phyloP scores from a whole-genome alignment of 2,797 vertebrate genomes.

The Chaetophractus vellerosus region DNA sequence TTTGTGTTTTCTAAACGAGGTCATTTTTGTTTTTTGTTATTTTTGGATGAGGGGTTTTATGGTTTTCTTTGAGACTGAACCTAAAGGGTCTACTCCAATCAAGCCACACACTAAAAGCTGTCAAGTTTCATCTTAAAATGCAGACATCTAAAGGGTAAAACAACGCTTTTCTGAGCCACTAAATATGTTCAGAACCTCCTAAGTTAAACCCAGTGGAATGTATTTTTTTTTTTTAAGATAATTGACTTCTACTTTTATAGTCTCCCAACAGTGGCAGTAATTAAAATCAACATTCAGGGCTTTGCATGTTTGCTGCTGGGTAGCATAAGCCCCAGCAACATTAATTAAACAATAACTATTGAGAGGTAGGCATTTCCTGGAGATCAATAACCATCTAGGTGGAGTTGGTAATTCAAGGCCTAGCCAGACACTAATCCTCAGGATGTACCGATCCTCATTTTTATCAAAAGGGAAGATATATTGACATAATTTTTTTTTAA shows the following conservation, averaged over 20 bases:
- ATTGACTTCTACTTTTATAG: constrained; percentile 69
- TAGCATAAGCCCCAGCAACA: constrained; percentile 14
- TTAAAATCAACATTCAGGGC: constrained; percentile 52
- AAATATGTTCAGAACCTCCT: constrained; percentile 51
- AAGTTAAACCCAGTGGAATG: constrained; percentile 55
- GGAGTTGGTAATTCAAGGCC: constrained; percentile 48
- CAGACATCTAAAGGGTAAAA: background rate
- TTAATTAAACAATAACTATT: constrained; percentile 68
- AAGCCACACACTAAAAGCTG: constrained; percentile 49
- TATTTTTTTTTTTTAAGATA: constrained; percentile 71
- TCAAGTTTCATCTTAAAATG: constrained; percentile 62
- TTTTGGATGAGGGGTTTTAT: background rate
- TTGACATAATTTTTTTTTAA: constrained; percentile 37
- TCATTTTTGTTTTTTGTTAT: background rate
- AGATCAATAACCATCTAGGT: constrained; percentile 64
- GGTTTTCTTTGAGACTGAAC: constrained; percentile 60
- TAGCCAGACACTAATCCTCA: constrained; percentile 33
- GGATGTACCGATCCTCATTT: constrained; percentile 63
- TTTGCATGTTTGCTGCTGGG: constrained; percentile 69
- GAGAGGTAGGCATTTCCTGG: constrained; percentile 74
- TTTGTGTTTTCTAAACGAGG: background rate
- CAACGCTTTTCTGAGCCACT: constrained; percentile 52
- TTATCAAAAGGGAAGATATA: constrained; percentile 43
- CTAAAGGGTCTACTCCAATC: constrained; percentile 8
- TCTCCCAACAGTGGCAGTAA: constrained; percentile 61